Evolutionary conservation across 2,797 vertebrate genomes (phyloP), one percentile per base, ranked within the genome.

Genomic region (Sphenodon punctatus): DNA sequence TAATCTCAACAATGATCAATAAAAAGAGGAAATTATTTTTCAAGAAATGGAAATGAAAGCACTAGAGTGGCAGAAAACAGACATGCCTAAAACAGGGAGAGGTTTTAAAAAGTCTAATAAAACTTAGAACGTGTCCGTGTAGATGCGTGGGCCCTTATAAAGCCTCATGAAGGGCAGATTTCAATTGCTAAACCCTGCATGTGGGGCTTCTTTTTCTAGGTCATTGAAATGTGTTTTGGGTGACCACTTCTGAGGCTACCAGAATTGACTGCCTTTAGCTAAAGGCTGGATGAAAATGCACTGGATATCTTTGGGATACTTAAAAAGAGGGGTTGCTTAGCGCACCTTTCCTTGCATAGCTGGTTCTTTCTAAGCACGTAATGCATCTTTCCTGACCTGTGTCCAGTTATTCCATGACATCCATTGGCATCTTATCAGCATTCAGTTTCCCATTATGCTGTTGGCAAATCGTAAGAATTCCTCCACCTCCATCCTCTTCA

Each of bases 381-480:
- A 78, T 46, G 80, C 74, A 0, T 67, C 77, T 72, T 39, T 87
- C 90, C 63, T 85, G 81, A 74, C 76, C 61, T 0, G 0, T 32
- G 11, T 81, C 63, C 76, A 8, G 0, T 69, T 67, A 5, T 14
- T 36, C 34, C n/a, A n/a, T n/a, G n/a, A n/a, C n/a, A n/a, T n/a
- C n/a, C n/a, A n/a, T n/a, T 14, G 38, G 55, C 76, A 75, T 25
- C 63, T 46, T 12, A 3, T 34, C 55, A 58, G 5, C 1, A 0
- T 4, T 53, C 4, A 0, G 38, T 4, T 77, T 42, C 41, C 75
- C 30, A 0, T 22, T 4, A 1, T 5, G n/a, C 59, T 7, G 2
- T 36, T 8, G 8, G 25, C 69, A 8, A 16, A 39, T 20, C 36
- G 12, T 6, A 55, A 11, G 34, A 32, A 25, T 9, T 69, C n/a